A percentile compares a stretch with the other conserved stretches of the same genome.
Evolutionary conservation across 1,140 invertebrate species (phyloP).

Genomic region (Drosophila nasuta): DNA sequence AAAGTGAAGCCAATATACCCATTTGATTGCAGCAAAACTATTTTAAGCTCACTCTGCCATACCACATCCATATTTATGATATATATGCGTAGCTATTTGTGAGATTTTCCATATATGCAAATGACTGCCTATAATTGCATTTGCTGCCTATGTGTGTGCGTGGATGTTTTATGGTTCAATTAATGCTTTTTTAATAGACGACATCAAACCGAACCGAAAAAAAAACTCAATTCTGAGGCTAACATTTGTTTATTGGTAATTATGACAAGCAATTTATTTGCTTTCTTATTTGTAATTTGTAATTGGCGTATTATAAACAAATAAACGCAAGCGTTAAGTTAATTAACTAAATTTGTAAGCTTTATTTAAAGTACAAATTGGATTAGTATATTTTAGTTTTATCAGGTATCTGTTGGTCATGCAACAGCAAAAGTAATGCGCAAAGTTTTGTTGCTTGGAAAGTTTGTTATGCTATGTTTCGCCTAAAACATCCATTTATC

Average conservation of each 20-base stretch:
- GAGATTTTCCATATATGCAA: constrained; percentile 32
- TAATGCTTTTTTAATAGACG: constrained; percentile 46
- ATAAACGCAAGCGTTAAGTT: constrained; percentile 4
- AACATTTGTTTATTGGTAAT: constrained; percentile 23
- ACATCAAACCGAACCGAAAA: not conserved
- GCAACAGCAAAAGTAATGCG: not conserved
- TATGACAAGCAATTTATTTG: constrained; percentile 21
- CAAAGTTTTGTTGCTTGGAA: not conserved
- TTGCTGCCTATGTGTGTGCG: constrained; percentile 13
- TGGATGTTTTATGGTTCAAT: constrained; percentile 34
- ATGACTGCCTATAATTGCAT: constrained; percentile 39
- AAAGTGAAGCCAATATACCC: not conserved
- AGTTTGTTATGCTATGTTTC: not conserved
- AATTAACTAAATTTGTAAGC: not conserved
- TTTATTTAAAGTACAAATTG: not conserved
- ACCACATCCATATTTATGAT: constrained; percentile 20
- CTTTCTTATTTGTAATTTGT: constrained; percentile 26
- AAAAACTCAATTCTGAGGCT: not conserved
- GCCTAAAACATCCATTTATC: not conserved
- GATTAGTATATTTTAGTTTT: not conserved
- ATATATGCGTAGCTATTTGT: constrained; percentile 12
- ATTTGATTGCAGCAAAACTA: not conserved
- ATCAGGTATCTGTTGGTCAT: not conserved
- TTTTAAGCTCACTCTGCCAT: constrained; percentile 32
- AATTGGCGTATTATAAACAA: constrained; percentile 14